Base-by-base conservation (phyloP, 1,140 invertebrate genomes). In the Habropoda laboriosa region DNA sequence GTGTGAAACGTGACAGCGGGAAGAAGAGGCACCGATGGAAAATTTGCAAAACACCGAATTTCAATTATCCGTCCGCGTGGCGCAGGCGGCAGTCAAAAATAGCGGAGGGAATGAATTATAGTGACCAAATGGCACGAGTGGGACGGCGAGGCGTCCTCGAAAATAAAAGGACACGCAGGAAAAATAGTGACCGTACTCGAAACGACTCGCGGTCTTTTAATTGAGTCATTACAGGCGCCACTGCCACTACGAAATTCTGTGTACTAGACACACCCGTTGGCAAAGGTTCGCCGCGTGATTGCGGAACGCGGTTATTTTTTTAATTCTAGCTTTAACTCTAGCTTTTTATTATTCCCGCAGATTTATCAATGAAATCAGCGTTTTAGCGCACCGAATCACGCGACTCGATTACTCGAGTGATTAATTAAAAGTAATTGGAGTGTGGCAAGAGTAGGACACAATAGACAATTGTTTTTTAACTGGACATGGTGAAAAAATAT, bases 11-110 rank as follows among this genome's bases (percentile, higher is more conserved):
- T 21, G 55, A 64, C 51, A 70, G 49, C 16, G 35, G 8, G 58
- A 0, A n/a, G 2, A 24, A 24, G 40, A 73, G 21, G 40, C 1
- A n/a, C 66, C 24, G 6, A 32, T 77, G 18, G 57, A 79, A 82
- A 83, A 83, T 82, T 67, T 68, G 53, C 74, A 68, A 82, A 83
- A 87, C 85, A 87, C 51, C 79, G 81, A 84, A 89, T 86, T 86
- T 79, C 81, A 86, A 87, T 89, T 84, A 86, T 77, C 45, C 82
- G 35, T 38, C 13, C 45, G 63, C 16, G 66, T 35, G 27, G 55
- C n/a, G n/a, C n/a, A n/a, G n/a, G n/a, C 21, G 72, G 63, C 51
- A 60, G 27, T 55, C 63, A 47, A 64, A 82, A 84, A 71, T 73
- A 71, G 45, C 57, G 12, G 35, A 6, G 47, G 40, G 47, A 64